Percentiles rank a stretch among this genome's conserved stretches.
Evolutionary conservation across 2,797 vertebrate species (phyloP).

Genomic region (Lepus townsendii): DNA sequence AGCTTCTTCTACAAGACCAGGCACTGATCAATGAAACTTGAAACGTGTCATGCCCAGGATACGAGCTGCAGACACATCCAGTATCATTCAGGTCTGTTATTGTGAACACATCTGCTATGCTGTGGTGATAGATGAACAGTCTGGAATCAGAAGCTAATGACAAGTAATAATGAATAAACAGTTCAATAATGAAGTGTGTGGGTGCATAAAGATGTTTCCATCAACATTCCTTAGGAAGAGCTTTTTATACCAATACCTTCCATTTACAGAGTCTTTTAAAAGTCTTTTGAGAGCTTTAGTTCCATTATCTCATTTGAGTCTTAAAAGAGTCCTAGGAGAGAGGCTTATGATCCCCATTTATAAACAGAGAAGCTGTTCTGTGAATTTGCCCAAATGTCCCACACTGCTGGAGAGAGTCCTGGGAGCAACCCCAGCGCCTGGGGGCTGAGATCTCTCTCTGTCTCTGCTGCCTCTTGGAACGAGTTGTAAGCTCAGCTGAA

Average conservation of each 20-base stretch:
- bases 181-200: conserved; percentile 38
- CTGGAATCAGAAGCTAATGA: conserved; percentile 55
- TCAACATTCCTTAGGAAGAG: conserved; percentile 58
- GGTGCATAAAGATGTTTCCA: conserved; percentile 46
- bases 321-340: not conserved
- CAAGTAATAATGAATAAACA: conserved; percentile 65
- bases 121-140: conserved; percentile 8
- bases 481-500: not conserved
- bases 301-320: not conserved
- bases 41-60: not conserved
- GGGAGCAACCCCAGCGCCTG: not conserved
- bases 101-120: not conserved
- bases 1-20: rapidly evolving
- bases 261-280: not conserved
- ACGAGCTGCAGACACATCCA: not conserved
- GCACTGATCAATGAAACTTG: not conserved
- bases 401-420: not conserved
- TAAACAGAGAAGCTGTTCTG: not conserved
- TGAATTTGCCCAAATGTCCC: not conserved
- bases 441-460: not conserved
- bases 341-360: not conserved
- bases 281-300: conserved; percentile 26
- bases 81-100: not conserved
- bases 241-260: conserved; percentile 56
- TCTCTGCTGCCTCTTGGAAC: not conserved